These are phyloP conservation scores for Castor canadensis DNA, from an alignment of 2,113 vertebrate genomes.

Conservation along the genomic window DNA sequence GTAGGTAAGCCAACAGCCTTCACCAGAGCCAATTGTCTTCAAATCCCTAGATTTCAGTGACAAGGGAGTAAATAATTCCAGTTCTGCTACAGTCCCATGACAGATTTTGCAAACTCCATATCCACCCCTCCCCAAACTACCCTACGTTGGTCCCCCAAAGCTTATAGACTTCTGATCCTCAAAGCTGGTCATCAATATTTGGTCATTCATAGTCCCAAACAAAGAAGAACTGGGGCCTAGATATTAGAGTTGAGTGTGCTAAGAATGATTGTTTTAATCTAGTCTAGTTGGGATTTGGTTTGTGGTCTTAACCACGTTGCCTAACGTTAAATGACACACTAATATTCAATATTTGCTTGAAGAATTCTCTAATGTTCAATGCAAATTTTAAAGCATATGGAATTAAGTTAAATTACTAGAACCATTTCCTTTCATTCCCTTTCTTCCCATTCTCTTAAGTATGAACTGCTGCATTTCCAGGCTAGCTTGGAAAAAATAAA, in stretches of 20 bases:
- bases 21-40: background rate
- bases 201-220: background rate
- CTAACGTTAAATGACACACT: background rate
- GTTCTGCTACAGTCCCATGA: background rate
- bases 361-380: background rate
- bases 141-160: background rate
- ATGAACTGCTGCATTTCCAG: conserved; percentile 29
- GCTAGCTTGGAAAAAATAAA: conserved; percentile 31
- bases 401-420: conserved; percentile 25
- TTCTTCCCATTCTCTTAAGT: background rate
- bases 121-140: accelerated
- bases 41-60: background rate
- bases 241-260: background rate
- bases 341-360: conserved; percentile 7
- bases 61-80: background rate
- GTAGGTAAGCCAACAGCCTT: background rate
- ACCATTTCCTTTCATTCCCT: background rate
- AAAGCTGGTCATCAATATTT: background rate
- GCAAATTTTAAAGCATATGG: conserved; percentile 17
- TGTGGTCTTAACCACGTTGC: background rate
- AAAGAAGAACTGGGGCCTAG: background rate
- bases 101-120: background rate
- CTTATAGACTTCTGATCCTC: background rate
- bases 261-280: background rate
- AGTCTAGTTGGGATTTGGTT: background rate